Evolutionary conservation across 2,797 vertebrate species (phyloP).

Genomic region (Selene dorsalis): DNA sequence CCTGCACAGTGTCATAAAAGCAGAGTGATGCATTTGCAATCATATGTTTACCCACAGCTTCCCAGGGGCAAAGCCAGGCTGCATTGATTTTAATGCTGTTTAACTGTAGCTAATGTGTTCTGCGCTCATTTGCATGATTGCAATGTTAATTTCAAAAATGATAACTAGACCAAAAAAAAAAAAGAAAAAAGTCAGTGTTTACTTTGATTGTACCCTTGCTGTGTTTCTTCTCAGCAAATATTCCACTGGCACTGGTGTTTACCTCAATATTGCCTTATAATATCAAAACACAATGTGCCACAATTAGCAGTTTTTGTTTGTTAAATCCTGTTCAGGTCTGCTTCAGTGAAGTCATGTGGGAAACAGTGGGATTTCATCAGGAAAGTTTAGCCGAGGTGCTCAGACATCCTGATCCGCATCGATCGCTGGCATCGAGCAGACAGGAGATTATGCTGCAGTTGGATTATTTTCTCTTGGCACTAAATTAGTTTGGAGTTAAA

Average conservation of each 20-base stretch:
- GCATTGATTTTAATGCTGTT: background rate
- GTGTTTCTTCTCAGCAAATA: background rate
- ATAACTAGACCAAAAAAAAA: background rate
- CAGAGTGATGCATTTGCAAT: constrained; percentile 7
- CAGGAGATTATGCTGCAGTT: constrained; percentile 10
- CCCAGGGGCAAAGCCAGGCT: background rate
- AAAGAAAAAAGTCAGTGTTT: background rate
- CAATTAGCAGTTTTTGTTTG: background rate
- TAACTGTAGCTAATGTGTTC: background rate
- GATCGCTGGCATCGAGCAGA: constrained; percentile 24
- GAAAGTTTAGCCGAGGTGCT: background rate
- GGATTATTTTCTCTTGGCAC: constrained; percentile 18
- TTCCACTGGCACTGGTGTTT: background rate
- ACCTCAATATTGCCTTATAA: background rate
- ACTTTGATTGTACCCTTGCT: background rate
- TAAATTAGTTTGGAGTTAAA: constrained; percentile 33
- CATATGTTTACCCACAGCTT: background rate
- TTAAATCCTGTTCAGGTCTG: background rate
- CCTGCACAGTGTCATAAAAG: background rate
- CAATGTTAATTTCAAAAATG: constrained; percentile 5
- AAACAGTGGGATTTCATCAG: constrained; percentile 1
- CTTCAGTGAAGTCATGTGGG: background rate
- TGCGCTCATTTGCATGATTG: constrained; percentile 1
- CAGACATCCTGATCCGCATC: constrained; percentile 17
- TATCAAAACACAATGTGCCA: background rate